phyloP scores from a whole-genome alignment of 2,797 vertebrate genomes.

The Poecilia velifera region DNA sequence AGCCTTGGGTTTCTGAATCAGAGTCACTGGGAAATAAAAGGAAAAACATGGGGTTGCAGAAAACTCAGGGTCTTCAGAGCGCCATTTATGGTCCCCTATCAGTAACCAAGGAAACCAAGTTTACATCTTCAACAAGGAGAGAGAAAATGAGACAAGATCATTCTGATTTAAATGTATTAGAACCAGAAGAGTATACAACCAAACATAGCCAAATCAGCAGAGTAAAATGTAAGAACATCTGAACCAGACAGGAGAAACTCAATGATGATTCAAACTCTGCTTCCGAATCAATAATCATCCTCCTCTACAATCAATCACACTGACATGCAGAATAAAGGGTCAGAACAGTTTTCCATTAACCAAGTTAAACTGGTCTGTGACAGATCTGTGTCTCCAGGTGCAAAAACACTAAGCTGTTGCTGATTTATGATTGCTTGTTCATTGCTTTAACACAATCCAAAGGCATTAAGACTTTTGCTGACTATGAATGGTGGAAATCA shows the following conservation, averaged over 20 bases:
- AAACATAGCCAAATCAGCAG: slow-evolving; percentile 5
- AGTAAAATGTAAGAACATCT: background rate
- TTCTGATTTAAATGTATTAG: slow-evolving; percentile 18
- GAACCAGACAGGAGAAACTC: slow-evolving; percentile 24
- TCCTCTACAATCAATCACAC: slow-evolving; percentile 53
- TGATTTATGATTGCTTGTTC: background rate
- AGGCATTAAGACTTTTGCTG: background rate
- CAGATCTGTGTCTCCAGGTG: background rate
- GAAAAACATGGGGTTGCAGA: background rate
- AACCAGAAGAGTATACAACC: slow-evolving; percentile 8
- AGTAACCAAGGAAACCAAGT: slow-evolving; percentile 76
- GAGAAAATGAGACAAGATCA: slow-evolving; percentile 35
- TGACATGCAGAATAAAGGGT: slow-evolving; percentile 41
- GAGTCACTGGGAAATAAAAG: background rate
- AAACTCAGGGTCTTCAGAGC: slow-evolving; percentile 49
- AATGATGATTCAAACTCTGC: slow-evolving; percentile 49
- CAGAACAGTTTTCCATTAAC: slow-evolving; percentile 59
- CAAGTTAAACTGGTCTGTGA: slow-evolving; percentile 17
- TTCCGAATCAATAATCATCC: slow-evolving; percentile 64
- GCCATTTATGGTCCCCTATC: slow-evolving; percentile 48
- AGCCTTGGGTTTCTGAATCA: background rate
- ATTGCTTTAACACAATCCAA: background rate
- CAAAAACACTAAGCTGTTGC: background rate
- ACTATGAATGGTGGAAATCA: background rate
- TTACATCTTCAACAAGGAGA: slow-evolving; percentile 47